Percentiles rank a stretch among this genome's conserved stretches.
phyloP scores from a whole-genome alignment of 2,797 vertebrate genomes.

The Megaceryle alcyon region DNA sequence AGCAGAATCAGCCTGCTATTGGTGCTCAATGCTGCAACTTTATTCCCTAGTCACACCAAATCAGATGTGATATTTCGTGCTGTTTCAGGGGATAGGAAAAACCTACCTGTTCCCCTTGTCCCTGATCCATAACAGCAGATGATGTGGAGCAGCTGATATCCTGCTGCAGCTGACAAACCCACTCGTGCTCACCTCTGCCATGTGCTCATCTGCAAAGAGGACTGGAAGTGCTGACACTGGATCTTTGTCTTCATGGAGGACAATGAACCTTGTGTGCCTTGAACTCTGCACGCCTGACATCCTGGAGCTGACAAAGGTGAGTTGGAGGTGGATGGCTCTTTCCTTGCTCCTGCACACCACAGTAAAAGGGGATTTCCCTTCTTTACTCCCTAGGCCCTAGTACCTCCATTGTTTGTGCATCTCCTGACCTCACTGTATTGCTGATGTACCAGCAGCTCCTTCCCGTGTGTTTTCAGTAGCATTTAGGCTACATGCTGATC shows the following conservation, averaged over 20 bases:
- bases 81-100: not conserved
- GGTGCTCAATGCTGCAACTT: not conserved
- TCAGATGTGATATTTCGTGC: accelerated
- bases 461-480: accelerated
- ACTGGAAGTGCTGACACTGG: accelerated
- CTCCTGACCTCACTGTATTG: not conserved
- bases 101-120: not conserved
- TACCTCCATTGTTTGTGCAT: accelerated
- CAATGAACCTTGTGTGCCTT: not conserved
- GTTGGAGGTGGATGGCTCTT: not conserved
- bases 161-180: not conserved
- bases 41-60: not conserved
- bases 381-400: not conserved
- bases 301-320: not conserved
- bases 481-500: not conserved
- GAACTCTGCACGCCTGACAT: accelerated
- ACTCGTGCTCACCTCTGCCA: accelerated
- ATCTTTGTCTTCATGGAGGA: not conserved
- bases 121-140: accelerated
- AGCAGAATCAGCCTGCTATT: accelerated
- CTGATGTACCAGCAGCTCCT: accelerated
- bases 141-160: not conserved
- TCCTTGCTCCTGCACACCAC: not conserved
- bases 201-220: accelerated
- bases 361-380: not conserved